Evolutionary conservation across 53 echinoderm and acorn worm species (phyloP), one percentile per base, ranked within the genome.

Genomic region (Apostichopus leukothele): DNA sequence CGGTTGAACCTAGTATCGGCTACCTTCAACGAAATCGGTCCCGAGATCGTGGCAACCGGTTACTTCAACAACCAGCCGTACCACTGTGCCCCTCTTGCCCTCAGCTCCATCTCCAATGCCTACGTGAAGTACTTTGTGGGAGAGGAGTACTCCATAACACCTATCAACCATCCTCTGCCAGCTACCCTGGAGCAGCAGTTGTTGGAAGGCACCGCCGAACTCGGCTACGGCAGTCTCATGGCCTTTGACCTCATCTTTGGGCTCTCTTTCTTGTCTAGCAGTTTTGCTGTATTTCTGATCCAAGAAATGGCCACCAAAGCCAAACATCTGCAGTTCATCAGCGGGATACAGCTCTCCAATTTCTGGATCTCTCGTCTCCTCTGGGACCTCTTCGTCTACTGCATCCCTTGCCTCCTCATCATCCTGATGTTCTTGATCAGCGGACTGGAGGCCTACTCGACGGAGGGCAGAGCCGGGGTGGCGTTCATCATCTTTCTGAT

Each of bases 291-390:
- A 2, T 95, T 95, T 76, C 92, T 95, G 22, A 94, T 89, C n/a
- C 77, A 88, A 87, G 96, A 95, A 76, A 81, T 66, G 8, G 60
- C 90, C 3, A 89, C 83, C 73, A 95, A 95, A 50, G 89, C 96
- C 39, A 95, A 95, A 88, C 96, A 95, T 74, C 90, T 95, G 52
- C 96, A 95, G 88, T 94, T 95, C 67, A 93, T 95, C 78, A 93
- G 93, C 52, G 96, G 96, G 39, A 92, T 95, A 11, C 89, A 93
- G 52, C 18, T 87, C 27, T 75, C 91, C 63, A 93, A 93, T 83
- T 95, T 95, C 90, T 95, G 96, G 96, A 75, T 93, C 19, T 93
- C 96, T 59, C 92, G 92, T 20, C 88, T 92, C 51, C 6, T 89
- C 4, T 95, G 96, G 96, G 96, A 95, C 85, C 88, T 95, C 74